Evolutionary conservation across 1,140 invertebrate genomes (phyloP).

Genomic region (Pachyrhynchus sulphureomaculatus): DNA sequence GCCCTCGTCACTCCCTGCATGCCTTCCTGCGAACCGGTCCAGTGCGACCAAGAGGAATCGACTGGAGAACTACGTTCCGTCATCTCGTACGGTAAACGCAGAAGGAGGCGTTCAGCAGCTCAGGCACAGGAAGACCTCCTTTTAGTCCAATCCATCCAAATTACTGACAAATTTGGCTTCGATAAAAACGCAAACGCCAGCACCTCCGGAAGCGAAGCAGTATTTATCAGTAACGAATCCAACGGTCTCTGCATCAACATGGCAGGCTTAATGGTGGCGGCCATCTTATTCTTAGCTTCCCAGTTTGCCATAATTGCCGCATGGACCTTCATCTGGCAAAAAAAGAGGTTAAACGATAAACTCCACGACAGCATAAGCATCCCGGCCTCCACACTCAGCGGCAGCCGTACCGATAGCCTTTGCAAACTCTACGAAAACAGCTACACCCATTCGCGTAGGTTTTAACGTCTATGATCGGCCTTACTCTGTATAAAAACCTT

Average conservation of each 20-base stretch:
- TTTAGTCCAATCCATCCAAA: slow-evolving; percentile 87
- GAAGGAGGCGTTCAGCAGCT: slow-evolving; percentile 59
- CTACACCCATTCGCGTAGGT: slow-evolving; percentile 74
- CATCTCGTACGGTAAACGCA: slow-evolving; percentile 76
- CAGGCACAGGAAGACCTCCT: slow-evolving; percentile 69
- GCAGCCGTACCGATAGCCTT: slow-evolving; percentile 70
- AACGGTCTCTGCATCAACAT: slow-evolving; percentile 72
- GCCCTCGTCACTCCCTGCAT: slow-evolving; percentile 91
- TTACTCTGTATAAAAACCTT: slow-evolving; percentile 14
- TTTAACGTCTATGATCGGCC: slow-evolving; percentile 55
- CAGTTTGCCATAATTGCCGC: slow-evolving; percentile 79
- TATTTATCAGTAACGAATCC: slow-evolving; percentile 50
- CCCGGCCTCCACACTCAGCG: slow-evolving; percentile 57
- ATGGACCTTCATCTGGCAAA: slow-evolving; percentile 83
- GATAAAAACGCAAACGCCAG: slow-evolving; percentile 57
- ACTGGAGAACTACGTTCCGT: slow-evolving; percentile 78
- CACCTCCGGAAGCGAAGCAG: slow-evolving; percentile 51
- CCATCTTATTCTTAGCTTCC: slow-evolving; percentile 78
- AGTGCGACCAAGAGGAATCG: slow-evolving; percentile 77
- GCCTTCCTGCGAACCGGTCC: slow-evolving; percentile 86
- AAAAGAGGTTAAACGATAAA: slow-evolving; percentile 63
- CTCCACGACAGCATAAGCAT: slow-evolving; percentile 56
- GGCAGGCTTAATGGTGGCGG: slow-evolving; percentile 75
- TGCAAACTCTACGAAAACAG: slow-evolving; percentile 85
- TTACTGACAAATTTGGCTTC: slow-evolving; percentile 89